Evolutionary conservation across 2,797 vertebrate species (phyloP), one percentile per base, ranked within the genome.

Genomic region (Anguilla anguilla): DNA sequence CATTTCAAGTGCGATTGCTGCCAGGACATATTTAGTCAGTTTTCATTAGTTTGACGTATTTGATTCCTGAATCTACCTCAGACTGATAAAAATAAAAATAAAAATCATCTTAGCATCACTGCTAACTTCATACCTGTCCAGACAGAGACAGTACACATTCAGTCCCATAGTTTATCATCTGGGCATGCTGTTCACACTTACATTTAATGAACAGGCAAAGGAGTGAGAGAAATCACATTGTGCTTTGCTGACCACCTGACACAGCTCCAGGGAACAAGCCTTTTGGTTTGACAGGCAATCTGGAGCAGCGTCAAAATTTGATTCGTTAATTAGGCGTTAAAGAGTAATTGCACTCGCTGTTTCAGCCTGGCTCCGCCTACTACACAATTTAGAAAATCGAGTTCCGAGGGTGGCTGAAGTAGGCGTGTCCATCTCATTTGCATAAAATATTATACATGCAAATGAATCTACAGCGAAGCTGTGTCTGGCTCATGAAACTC

Each of bases 1-100:
- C 28, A 69, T 83, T 39, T 86, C 87, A 86, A 90, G 49, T 57
- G 72, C 86, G 51, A 49, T n/a, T 25, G 82, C 85, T 89, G 19
- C n/a, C 7, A 77, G 49, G 77, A 19, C 49, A 51, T 46, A 84
- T 81, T 25, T 35, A 46, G 57, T 13, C 86, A 55, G 51, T 55
- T 87, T 69, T n/a, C 43, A 28, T 61, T 9, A 53, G 15, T 11
- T 69, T n/a, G 64, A 49, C 49, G 22, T 22, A 9, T 79, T 28
- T 59, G 35, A 53, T 28, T 81, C 83, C 28, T 10, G 4, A 13
- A 17, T 25, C 25, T 49, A 25, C 86, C n/a, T 4, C 46, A 9
- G 6, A 17, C 15, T 69, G 19, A 61, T 15, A 61, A 22, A 17
- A 61, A 61, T 61, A 17, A 17, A 61, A 61, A 61, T 3, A 61